A percentile compares a stretch with the other conserved stretches of the same genome.
These are phyloP conservation scores for Arvicola amphibius DNA, from an alignment of 2,797 vertebrate species.

Conservation along the genomic window DNA sequence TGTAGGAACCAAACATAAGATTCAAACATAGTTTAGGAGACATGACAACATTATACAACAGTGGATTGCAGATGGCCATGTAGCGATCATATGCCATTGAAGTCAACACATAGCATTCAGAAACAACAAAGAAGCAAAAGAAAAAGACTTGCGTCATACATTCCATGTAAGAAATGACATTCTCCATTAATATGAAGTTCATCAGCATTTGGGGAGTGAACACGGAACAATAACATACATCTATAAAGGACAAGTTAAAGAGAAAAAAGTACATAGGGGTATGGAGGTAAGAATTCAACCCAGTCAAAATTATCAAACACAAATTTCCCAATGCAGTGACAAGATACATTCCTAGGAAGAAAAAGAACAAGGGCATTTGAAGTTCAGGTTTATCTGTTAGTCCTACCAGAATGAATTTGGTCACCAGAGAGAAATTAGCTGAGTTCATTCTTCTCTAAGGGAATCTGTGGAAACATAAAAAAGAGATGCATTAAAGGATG, in stretches of 20 bases:
- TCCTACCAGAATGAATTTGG: background rate
- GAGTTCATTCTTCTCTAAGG: background rate
- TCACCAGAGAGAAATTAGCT: background rate
- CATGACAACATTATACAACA: background rate
- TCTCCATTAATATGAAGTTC: background rate
- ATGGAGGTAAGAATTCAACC: background rate
- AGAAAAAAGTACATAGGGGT: background rate
- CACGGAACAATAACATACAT: background rate
- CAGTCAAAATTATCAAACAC: background rate
- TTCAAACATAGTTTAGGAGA: background rate
- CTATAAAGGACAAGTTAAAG: background rate
- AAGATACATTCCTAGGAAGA: background rate
- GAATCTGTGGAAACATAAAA: background rate
- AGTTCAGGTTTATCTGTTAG: background rate
- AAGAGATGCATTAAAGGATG: background rate
- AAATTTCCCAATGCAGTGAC: background rate
- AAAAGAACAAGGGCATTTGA: background rate
- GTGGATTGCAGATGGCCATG: background rate
- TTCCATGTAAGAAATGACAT: background rate
- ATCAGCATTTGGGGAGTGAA: background rate
- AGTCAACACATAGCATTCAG: conserved; percentile 53
- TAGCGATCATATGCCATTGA: conserved; percentile 59
- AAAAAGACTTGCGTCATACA: background rate
- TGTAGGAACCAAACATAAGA: background rate
- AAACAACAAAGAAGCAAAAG: background rate